Base-by-base conservation (phyloP, 2,113 vertebrate species). In the Pithys albifrons region DNA sequence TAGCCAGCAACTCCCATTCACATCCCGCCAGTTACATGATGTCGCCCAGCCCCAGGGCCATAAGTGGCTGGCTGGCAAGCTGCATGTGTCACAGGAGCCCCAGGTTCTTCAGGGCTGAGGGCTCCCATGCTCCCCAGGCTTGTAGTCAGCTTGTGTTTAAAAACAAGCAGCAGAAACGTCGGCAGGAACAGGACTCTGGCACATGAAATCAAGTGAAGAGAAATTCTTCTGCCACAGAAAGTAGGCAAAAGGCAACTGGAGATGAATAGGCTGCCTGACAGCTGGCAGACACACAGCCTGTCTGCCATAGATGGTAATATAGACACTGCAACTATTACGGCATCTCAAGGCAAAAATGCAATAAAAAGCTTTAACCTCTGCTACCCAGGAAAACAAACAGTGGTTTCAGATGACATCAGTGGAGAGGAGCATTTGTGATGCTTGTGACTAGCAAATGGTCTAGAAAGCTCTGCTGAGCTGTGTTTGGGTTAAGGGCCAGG, bases 221-320 rank as follows among this genome's bases (percentile, higher is more conserved):
- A 93, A 95, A 93, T 97, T 96, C 89, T 95, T 39, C 80, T 89
- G 91, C 89, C 87, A 65, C 70, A 93, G 87, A 96, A 95, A 92
- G 94, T 95, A 97, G 96, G 96, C 95, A 94, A 97, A 97, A 97
- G 96, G 96, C 94, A 96, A 95, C 93, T 91, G 86, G 89, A 95
- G 93, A 96, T 96, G 94, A 96, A 97, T 97, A 95, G 70, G 84
- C 95, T 89, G 89, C 95, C 89, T 97, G 95, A 97, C 89, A 94
- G 93, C 66, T 96, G 96, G 96, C 96, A 97, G 94, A 85, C 94
- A 49, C 0, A 0, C 93, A 89, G 96, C 66, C 93, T 94, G 91
- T 92, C 93, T 96, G 76, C 96, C 95, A 74, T 95, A 97, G 95
- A 97, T 97, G 96, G 96, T 96, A 92, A 94, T 95, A 96, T 87